Base-by-base conservation (phyloP, 2,888 invertebrate species). In the Halictus ligatus region DNA sequence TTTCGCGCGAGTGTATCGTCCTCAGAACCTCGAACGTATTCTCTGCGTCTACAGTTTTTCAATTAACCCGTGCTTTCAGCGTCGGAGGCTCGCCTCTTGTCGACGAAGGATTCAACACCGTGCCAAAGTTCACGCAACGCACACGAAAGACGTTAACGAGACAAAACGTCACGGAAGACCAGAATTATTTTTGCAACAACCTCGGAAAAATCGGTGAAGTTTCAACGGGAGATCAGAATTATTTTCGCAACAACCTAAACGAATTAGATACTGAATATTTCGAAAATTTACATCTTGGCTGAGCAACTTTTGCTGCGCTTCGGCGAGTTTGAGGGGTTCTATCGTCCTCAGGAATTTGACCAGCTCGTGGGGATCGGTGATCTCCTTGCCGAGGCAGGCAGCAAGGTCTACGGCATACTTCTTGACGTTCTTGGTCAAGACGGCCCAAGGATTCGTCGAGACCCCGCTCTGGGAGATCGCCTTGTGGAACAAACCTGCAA, bases 401-500 rank as follows among this genome's bases (percentile, higher is more conserved):
- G 92, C 92, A 10, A 94, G 25, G 64, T 79, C 43, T n/a, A 87
- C 87, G 25, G 85, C 92, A n/a, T 78, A 82, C 13, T 71, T 58
- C n/a, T 58, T 86, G 2, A 92, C 46, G 0, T 78, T 13, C 13
- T 35, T 15, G 46, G 10, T 50, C 5, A n/a, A 5, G 2, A 6
- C 1, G 3, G 87, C 80, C 83, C 86, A 87, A 2, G 83, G 80
- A 88, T 92, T 93, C 0, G 84, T 2, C 0, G 77, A 84, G 0
- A 87, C 89, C 5, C 94, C 94, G 73, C 94, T 94, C 80, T 94
- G 94, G 0, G 81, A 10, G 67, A 94, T 94, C 0, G 91, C 94
- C 81, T 94, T 94, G 78, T 94, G 94, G 76, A 93, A 94, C 54
- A 94, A 88, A 69, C 94, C 94, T 94, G 73, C 8, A 21, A 50